These are phyloP conservation scores for Myiothlypis chrysogaster DNA, from an alignment of 2,797 vertebrate species.

Conservation along the genomic window DNA sequence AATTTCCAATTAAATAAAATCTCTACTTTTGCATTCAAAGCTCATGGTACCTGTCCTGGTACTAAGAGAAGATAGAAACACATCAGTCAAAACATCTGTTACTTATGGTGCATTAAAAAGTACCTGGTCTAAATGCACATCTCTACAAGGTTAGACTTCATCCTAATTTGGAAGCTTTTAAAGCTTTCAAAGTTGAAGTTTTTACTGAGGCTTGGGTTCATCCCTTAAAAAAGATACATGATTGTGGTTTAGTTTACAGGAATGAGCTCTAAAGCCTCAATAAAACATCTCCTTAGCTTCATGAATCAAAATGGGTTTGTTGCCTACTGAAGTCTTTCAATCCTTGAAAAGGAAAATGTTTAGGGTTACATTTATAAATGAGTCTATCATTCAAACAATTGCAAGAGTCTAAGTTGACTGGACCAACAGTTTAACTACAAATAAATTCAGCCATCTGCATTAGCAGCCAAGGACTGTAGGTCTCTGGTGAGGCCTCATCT, in stretches of 20 bases:
- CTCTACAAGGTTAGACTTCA: not conserved
- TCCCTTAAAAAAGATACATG: not conserved
- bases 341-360: not conserved
- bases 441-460: not conserved
- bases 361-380: not conserved
- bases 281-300: not conserved
- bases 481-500: not conserved
- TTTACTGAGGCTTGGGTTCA: not conserved
- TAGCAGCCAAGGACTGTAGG: not conserved
- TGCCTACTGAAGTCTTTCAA: not conserved
- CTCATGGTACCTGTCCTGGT: not conserved
- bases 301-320: not conserved
- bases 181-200: not conserved
- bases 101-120: not conserved
- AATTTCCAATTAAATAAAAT: not conserved
- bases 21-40: constrained; percentile 37
- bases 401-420: not conserved
- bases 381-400: not conserved
- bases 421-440: not conserved
- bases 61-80: not conserved
- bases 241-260: not conserved
- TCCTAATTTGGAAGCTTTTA: not conserved
- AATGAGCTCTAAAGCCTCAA: not conserved
- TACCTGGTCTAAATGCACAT: not conserved
- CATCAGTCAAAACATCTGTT: constrained; percentile 10